A percentile compares a stretch with the other conserved stretches of the same genome.
These are phyloP conservation scores for Drosophila malerkotliana DNA, from an alignment of 1,140 invertebrate genomes.

Conservation along the genomic window DNA sequence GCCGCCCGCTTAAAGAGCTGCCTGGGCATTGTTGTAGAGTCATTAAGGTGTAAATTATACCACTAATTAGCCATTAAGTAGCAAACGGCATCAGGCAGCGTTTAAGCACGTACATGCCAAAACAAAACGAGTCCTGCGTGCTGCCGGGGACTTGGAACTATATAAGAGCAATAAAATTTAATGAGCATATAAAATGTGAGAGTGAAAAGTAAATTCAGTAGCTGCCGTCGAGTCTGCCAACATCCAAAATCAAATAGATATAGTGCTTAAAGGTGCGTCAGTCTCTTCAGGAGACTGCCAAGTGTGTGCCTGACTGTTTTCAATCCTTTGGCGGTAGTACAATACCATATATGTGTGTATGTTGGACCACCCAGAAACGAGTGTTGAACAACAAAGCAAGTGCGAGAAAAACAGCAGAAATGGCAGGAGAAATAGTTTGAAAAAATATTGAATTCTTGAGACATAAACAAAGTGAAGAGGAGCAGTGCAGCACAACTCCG, in stretches of 20 bases:
- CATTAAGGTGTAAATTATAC: conserved; percentile 82
- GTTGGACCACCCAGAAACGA: conserved; percentile 6
- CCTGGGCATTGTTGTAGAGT: conserved; percentile 70
- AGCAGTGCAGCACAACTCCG: conserved; percentile 33
- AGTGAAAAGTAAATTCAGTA: conserved; percentile 59
- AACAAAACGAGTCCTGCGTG: conserved; percentile 25
- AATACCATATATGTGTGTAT: conserved; percentile 22
- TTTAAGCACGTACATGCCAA: conserved; percentile 54
- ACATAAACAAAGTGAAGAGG: conserved; percentile 76
- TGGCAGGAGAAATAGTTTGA: conserved; percentile 64
- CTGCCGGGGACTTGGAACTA: conserved; percentile 44
- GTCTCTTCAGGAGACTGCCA: conserved; percentile 7
- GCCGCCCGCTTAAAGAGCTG: conserved; percentile 25
- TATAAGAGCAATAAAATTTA: conserved; percentile 72
- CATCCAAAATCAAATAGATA: conserved; percentile 27
- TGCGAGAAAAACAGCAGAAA: conserved; percentile 55
- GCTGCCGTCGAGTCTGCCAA: conserved; percentile 8
- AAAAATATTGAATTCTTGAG: conserved; percentile 78
- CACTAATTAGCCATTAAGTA: conserved; percentile 80
- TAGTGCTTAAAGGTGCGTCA: conserved; percentile 39
- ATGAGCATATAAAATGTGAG: conserved; percentile 70
- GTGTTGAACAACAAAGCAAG: conserved; percentile 48
- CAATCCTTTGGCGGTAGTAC: conserved; percentile 48
- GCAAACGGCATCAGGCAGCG: conserved; percentile 50
- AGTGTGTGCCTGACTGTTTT: conserved; percentile 15